Conservation (phyloP, 1,140 invertebrate genomes). For the Drosophila paulistorum region DNA sequence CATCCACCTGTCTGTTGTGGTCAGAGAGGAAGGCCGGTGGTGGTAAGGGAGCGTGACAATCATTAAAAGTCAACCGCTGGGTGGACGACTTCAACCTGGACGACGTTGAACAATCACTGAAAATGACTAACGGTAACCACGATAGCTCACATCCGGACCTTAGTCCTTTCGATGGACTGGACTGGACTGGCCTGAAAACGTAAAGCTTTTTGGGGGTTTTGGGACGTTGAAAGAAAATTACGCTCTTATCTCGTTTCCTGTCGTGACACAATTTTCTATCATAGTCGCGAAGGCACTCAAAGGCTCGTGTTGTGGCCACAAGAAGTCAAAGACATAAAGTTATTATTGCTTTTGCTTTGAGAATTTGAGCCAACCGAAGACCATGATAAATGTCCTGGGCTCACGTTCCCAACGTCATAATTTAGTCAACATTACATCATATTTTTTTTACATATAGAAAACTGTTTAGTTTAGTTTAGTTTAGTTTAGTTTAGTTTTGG, state of each 20-base stretch:
- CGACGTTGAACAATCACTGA: slow-evolving; percentile 76
- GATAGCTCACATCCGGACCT: slow-evolving; percentile 77
- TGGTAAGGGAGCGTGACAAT: slow-evolving; percentile 74
- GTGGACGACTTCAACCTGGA: slow-evolving; percentile 51
- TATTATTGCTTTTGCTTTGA: slow-evolving; percentile 67
- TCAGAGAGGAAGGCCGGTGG: slow-evolving; percentile 1
- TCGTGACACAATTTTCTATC: slow-evolving; percentile 83
- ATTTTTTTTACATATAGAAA: slow-evolving; percentile 37
- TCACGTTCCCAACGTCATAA: slow-evolving; percentile 74
- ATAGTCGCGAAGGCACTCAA: slow-evolving; percentile 58
- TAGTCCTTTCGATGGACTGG: slow-evolving; percentile 22
- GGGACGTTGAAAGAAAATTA: slow-evolving; percentile 80
- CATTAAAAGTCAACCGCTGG: slow-evolving; percentile 73
- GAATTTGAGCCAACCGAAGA: neutral
- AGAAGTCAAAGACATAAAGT: slow-evolving; percentile 74
- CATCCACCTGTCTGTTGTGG: slow-evolving; percentile 66
- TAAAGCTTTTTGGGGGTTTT: slow-evolving; percentile 57
- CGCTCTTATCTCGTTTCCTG: slow-evolving; percentile 83
- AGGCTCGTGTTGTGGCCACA: slow-evolving; percentile 32
- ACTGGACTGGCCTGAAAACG: slow-evolving; percentile 16
- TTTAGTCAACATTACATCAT: slow-evolving; percentile 60
- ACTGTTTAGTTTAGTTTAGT: slow-evolving; percentile 40
- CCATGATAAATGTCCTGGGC: slow-evolving; percentile 74
- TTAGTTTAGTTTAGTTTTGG: neutral
- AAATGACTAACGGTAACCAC: slow-evolving; percentile 82